phyloP scores from a whole-genome alignment of 2,113 vertebrate species.

The Pollachius pollachius region DNA sequence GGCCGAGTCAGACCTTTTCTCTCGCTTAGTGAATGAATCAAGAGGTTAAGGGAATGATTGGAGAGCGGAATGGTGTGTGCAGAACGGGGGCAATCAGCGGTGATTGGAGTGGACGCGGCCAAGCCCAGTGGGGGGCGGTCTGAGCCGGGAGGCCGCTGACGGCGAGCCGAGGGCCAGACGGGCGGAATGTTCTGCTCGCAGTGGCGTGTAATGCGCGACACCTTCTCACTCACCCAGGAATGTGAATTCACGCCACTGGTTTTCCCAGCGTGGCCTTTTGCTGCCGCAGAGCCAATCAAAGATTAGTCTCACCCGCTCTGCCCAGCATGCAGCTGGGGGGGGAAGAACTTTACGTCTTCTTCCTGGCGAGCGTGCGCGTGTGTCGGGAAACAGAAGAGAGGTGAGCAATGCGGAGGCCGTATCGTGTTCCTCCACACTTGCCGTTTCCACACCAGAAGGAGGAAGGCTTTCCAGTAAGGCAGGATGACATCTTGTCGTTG shows the following conservation, averaged over 20 bases:
- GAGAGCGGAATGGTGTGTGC: neutral
- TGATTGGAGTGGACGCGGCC: neutral
- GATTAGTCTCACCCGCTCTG: constrained; percentile 29
- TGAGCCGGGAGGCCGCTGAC: neutral
- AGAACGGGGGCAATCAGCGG: neutral
- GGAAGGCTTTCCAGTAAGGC: too few species aligned
- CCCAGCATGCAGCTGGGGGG: constrained; percentile 45
- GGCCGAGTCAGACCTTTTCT: too few species aligned
- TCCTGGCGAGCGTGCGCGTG: neutral
- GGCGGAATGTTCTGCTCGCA: constrained; percentile 22
- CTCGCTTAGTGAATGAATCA: too few species aligned
- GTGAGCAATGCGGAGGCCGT: too few species aligned
- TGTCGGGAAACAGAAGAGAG: too few species aligned
- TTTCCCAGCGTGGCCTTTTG: constrained; percentile 20
- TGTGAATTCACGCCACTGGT: constrained; percentile 1
- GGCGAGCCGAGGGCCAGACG: constrained; percentile 24
- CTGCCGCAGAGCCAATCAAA: constrained; percentile 19
- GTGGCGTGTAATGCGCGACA: constrained; percentile 27
- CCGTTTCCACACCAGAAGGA: too few species aligned
- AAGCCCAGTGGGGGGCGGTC: neutral
- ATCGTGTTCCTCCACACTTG: too few species aligned
- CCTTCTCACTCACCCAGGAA: constrained; percentile 11
- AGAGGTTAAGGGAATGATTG: constrained; percentile 4
- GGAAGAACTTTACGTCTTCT: neutral
- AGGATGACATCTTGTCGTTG: constrained; percentile 16